Evolutionary conservation across 2,888 invertebrate genomes (phyloP).

Genomic region (Bedellia somnulentella): DNA sequence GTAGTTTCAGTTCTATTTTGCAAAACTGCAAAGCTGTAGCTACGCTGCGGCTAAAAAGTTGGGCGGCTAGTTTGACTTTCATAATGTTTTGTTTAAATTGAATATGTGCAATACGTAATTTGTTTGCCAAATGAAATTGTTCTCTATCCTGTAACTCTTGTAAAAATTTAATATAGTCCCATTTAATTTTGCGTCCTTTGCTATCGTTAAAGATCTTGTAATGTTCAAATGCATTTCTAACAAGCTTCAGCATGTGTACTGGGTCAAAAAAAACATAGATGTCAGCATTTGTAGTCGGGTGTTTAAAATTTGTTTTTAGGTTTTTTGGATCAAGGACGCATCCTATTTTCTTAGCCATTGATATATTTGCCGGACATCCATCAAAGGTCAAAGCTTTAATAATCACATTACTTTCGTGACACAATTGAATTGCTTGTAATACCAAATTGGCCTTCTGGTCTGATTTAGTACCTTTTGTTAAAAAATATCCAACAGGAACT

Average conservation of each 20-base stretch:
- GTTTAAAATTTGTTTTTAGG: constrained; percentile 7
- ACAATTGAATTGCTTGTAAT: constrained; percentile 3
- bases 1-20: neutral
- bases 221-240: constrained; percentile 9
- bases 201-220: constrained; percentile 4
- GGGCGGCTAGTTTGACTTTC: constrained; percentile 8
- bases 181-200: constrained; percentile 2
- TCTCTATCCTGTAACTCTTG: neutral
- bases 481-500: constrained; percentile 11
- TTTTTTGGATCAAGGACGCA: constrained; percentile 10
- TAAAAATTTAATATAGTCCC: neutral
- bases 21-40: neutral
- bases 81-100: constrained; percentile 1
- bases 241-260: constrained; percentile 10
- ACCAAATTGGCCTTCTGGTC: constrained; percentile 9
- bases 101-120: neutral
- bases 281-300: neutral
- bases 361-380: constrained; percentile 7
- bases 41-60: constrained; percentile 8
- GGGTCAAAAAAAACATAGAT: constrained; percentile 9
- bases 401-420: constrained; percentile 4
- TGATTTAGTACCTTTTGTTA: constrained; percentile 6
- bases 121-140: neutral
- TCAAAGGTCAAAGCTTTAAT: constrained; percentile 8
- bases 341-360: constrained; percentile 10